Percentiles rank a stretch among this genome's conserved stretches.
Conservation (phyloP, 1,140 invertebrate genomes). For the Agraylea sexmaculata region DNA sequence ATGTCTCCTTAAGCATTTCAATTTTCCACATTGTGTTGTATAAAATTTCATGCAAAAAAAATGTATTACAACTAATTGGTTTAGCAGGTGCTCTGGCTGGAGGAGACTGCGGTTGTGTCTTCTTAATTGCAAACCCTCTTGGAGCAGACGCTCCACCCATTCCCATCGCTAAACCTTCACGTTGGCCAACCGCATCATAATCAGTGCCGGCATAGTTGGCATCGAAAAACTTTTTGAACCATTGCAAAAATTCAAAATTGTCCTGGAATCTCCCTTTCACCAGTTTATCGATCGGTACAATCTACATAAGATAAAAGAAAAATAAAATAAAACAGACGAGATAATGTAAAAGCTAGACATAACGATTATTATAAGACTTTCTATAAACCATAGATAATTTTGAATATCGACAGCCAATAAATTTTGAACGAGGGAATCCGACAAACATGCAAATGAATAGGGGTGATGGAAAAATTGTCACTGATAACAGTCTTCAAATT, state of each 20-base stretch:
- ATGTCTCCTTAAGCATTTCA: too few relatives aligned
- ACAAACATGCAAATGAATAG: too few relatives aligned
- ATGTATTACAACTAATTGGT: slow-evolving; percentile 45
- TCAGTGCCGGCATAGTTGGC: slow-evolving; percentile 89
- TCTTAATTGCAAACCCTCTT: slow-evolving; percentile 35
- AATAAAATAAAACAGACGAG: slow-evolving; percentile 24
- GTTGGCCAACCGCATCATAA: slow-evolving; percentile 78
- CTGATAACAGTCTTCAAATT: too few relatives aligned
- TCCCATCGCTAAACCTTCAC: slow-evolving; percentile 75
- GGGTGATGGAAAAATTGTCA: too few relatives aligned
- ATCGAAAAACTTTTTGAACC: slow-evolving; percentile 99
- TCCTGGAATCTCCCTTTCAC: slow-evolving; percentile 94
- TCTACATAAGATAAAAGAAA: slow-evolving; percentile 48
- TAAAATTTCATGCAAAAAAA: slow-evolving; percentile 27
- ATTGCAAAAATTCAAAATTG: slow-evolving; percentile 99
- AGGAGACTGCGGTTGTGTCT: slow-evolving; percentile 34
- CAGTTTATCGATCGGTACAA: slow-evolving; percentile 77
- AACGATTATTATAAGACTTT: too few relatives aligned
- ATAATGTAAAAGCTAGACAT: too few relatives aligned
- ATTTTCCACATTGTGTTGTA: too few relatives aligned
- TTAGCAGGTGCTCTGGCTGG: slow-evolving; percentile 40
- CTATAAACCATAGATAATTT: too few relatives aligned
- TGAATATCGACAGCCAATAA: too few relatives aligned
- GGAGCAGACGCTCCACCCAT: slow-evolving; percentile 48
- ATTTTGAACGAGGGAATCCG: too few relatives aligned